These are phyloP conservation scores for Cataglyphis altisquamis DNA, from an alignment of 2,888 invertebrate genomes.

Conservation along the genomic window DNA sequence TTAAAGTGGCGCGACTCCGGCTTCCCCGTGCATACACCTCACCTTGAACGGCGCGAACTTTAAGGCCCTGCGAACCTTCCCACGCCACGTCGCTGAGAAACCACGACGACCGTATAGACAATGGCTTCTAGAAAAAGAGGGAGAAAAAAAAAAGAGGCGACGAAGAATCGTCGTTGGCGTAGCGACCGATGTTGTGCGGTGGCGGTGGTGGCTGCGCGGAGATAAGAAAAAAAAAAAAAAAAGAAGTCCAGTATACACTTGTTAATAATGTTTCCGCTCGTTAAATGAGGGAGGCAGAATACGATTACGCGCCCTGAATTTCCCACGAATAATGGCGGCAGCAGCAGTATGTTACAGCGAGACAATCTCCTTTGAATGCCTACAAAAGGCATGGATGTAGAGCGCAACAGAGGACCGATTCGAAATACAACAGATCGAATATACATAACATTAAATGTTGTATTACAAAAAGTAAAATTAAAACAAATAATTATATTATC, in stretches of 20 bases:
- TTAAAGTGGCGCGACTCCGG: conserved; percentile 73
- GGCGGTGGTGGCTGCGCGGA: conserved; percentile 47
- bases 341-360: conserved; percentile 24
- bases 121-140: conserved; percentile 76
- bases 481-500: not conserved
- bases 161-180: conserved; percentile 50
- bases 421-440: not conserved
- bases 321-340: conserved; percentile 65
- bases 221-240: conserved; percentile 43
- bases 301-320: conserved; percentile 72
- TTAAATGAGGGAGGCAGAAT: conserved; percentile 76
- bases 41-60: conserved; percentile 80
- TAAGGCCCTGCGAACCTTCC: conserved; percentile 85
- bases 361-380: conserved; percentile 24
- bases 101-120: conserved; percentile 82
- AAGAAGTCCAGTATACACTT: conserved; percentile 69
- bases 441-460: not conserved
- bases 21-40: conserved; percentile 50
- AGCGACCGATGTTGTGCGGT: conserved; percentile 14
- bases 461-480: not conserved
- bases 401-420: conserved; percentile 7
- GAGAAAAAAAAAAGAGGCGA: conserved; percentile 56
- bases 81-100: conserved; percentile 84
- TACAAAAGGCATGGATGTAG: conserved; percentile 27
- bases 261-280: conserved; percentile 85